Evolutionary conservation across 1,140 invertebrate species (phyloP), one percentile per base, ranked within the genome.

Genomic region (Marisa cornuarietis): DNA sequence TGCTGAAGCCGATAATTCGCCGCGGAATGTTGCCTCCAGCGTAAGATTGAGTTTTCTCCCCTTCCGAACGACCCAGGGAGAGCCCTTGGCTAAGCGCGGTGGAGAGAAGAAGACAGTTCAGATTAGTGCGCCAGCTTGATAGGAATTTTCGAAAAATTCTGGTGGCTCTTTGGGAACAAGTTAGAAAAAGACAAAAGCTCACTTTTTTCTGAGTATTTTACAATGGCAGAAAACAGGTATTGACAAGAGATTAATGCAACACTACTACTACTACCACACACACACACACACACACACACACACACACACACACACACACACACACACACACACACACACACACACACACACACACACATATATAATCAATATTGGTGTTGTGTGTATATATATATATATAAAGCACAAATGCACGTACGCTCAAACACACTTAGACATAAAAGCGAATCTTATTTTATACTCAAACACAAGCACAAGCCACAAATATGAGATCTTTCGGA

Each of bases 1-100:
- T 78, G 80, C 58, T 49, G 71, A 71, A 81, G 75, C 72, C 76
- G 68, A 31, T 81, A 81, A 81, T 81, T 71, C 76, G 62, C 62
- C 69, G 68, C 49, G 18, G 65, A 66, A 78, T 54, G 31, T 71
- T 26, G n/a, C 61, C 74, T 58, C 52, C 49, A 54, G 73, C 62
- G 71, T 78, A 54, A 77, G 80, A 81, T 81, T 81, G 69, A 77
- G 76, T 81, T 77, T 74, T 75, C 76, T 71, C 31, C 68, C 80
- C 62, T 65, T 14, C 13, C 26, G 52, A 61, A 18, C 42, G 54
- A 58, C 54, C 54, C 11, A 58, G 54, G 11, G 54, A 58, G 11
- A 58, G 54, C 54, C 54, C 54, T 11, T 58, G 54, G 54, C 52
- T 42, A 20, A 74, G 52, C 62, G 63, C 54, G 73, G 71, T n/a